Percentiles rank a stretch among this genome's conserved stretches.
These are phyloP conservation scores for Phortica magna DNA, from an alignment of 2,888 invertebrate species.

Conservation along the genomic window DNA sequence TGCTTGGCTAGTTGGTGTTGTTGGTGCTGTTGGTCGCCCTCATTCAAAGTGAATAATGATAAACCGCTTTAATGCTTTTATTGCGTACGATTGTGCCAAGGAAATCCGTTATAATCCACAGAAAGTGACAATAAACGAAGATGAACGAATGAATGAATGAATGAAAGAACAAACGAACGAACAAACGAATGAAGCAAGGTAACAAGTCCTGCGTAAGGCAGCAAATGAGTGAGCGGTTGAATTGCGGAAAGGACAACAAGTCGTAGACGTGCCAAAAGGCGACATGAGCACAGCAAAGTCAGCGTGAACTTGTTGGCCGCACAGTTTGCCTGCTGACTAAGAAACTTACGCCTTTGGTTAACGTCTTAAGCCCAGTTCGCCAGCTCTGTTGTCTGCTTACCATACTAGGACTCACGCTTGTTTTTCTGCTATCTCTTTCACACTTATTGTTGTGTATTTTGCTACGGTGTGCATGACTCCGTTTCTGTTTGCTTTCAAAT, in stretches of 20 bases:
- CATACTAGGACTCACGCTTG: too few relatives aligned
- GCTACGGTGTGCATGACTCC: background rate
- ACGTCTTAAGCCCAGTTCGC: too few relatives aligned
- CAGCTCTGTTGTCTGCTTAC: too few relatives aligned
- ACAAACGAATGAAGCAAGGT: too few relatives aligned
- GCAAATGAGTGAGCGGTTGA: background rate
- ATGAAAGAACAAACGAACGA: slow-evolving; percentile 2
- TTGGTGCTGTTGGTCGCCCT: background rate
- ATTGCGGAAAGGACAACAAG: slow-evolving; percentile 18
- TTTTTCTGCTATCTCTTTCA: background rate
- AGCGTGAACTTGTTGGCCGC: slow-evolving; percentile 10
- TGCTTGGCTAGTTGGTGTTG: background rate
- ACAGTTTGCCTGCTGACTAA: slow-evolving; percentile 18
- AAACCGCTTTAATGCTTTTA: slow-evolving; percentile 72
- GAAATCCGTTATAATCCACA: slow-evolving; percentile 73
- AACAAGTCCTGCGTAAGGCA: too few relatives aligned
- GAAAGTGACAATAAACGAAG: slow-evolving; percentile 70
- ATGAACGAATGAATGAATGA: slow-evolving; percentile 46
- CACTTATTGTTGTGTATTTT: slow-evolving; percentile 33
- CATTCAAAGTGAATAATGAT: slow-evolving; percentile 69
- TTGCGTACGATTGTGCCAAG: slow-evolving; percentile 68
- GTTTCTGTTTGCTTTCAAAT: slow-evolving; percentile 38
- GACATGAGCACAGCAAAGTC: background rate
- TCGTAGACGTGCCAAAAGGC: background rate
- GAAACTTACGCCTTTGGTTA: slow-evolving; percentile 2